Conservation (phyloP, 2,888 invertebrate genomes). For the Eulithis testata region DNA sequence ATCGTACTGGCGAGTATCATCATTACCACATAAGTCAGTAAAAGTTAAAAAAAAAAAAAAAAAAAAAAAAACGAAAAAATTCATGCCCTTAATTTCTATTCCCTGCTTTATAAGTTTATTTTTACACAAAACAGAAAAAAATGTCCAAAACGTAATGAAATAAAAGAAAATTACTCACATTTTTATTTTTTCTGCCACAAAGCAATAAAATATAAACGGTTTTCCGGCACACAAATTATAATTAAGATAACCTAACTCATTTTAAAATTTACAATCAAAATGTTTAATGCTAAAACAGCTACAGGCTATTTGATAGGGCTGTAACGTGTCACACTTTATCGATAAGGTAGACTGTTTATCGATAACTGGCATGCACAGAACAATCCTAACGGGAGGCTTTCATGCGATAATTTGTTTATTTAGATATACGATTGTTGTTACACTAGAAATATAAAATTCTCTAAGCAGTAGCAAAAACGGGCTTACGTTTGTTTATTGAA, state of each 20-base stretch:
- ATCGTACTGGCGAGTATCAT: no score
- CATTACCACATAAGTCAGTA: no score
- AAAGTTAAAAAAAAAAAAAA: no score
- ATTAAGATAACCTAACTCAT: conserved; percentile 17
- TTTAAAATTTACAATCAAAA: conserved; percentile 21
- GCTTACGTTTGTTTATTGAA: no score
- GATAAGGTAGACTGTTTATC: conserved; percentile 22
- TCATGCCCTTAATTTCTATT: no score
- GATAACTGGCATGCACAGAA: conserved; percentile 25
- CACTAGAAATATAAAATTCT: no score
- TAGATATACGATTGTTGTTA: neutral
- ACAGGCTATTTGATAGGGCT: conserved; percentile 12
- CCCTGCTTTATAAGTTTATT: no score
- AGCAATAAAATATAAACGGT: conserved; percentile 13
- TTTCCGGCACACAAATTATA: conserved; percentile 18
- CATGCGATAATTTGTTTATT: conserved; percentile 14
- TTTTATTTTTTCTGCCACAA: conserved; percentile 4
- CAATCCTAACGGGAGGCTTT: conserved; percentile 16
- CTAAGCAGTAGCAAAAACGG: no score
- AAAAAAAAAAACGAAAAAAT: no score
- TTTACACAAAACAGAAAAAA: no score
- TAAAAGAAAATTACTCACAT: neutral
- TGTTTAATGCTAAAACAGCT: conserved; percentile 16
- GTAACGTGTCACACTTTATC: conserved; percentile 24
- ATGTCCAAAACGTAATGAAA: no score